These are phyloP conservation scores for Gibbula magus DNA, from an alignment of 2,888 invertebrate species.

Conservation along the genomic window DNA sequence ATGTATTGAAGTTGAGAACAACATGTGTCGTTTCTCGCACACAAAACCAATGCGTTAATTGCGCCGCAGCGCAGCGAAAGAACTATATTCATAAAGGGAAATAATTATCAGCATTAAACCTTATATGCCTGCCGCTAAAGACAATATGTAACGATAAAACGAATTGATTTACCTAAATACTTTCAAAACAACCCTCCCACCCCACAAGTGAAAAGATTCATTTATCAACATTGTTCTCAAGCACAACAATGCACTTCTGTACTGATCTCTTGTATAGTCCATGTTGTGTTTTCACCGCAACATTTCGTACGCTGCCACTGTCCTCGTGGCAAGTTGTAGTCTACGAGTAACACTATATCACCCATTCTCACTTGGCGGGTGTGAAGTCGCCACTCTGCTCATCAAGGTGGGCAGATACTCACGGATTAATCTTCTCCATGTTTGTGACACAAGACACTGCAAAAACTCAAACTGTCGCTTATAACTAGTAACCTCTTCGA, in stretches of 20 bases:
- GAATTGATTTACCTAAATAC: no score
- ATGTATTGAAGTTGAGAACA: no score
- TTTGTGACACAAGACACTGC: constrained; percentile 16
- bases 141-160: no score
- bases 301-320: constrained; percentile 25
- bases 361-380: constrained; percentile 16
- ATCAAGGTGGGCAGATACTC: constrained; percentile 31
- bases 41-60: no score
- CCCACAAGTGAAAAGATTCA: no score
- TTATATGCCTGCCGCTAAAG: no score
- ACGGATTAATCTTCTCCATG: constrained; percentile 18
- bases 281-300: neutral
- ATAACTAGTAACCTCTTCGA: neutral
- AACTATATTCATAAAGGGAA: no score
- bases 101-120: no score
- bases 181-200: no score
- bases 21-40: no score
- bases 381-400: constrained; percentile 14
- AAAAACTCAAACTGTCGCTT: constrained; percentile 28
- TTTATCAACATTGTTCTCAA: no score
- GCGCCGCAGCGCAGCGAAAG: no score
- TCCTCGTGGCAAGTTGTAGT: neutral
- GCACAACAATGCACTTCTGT: neutral
- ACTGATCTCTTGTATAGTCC: neutral
- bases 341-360: constrained; percentile 25